Conservation (phyloP, 2,113 vertebrate genomes). For the Heterotis niloticus region DNA sequence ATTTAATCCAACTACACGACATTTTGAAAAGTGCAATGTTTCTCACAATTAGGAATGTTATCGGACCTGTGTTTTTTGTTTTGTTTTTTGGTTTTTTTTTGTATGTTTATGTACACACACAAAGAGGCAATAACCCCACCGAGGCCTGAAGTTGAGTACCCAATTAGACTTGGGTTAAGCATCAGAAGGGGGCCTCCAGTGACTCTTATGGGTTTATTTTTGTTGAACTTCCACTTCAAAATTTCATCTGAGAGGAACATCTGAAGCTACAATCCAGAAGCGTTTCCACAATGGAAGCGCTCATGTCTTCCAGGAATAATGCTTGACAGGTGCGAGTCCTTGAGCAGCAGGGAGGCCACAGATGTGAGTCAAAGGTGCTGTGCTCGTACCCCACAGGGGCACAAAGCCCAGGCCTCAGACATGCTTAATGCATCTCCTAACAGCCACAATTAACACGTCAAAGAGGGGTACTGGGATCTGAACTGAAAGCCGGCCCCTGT, state of each 20-base stretch:
- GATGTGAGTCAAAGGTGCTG: neutral
- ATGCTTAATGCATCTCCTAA: constrained; percentile 12
- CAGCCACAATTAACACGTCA: constrained; percentile 14
- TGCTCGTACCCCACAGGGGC: too few relatives aligned
- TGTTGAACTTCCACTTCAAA: too few relatives aligned
- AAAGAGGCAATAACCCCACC: too few relatives aligned
- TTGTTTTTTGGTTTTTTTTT: too few relatives aligned
- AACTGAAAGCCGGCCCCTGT: neutral
- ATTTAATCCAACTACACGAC: too few relatives aligned
- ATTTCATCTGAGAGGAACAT: too few relatives aligned
- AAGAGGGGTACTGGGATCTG: neutral
- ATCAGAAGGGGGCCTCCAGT: neutral
- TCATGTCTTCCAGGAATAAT: neutral
- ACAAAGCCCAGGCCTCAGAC: neutral
- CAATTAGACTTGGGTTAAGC: too few relatives aligned
- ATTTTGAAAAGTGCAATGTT: too few relatives aligned
- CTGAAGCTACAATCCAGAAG: neutral
- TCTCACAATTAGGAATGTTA: too few relatives aligned
- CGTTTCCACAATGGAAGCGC: neutral
- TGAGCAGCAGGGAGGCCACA: neutral
- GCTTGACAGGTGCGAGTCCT: neutral
- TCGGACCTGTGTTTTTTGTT: too few relatives aligned
- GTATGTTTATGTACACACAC: too few relatives aligned
- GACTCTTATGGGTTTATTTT: neutral
- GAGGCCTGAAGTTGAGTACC: too few relatives aligned